Percentiles rank a stretch among this genome's conserved stretches.
These are phyloP conservation scores for Drosophila siamana DNA, from an alignment of 2,888 invertebrate species.

Conservation along the genomic window DNA sequence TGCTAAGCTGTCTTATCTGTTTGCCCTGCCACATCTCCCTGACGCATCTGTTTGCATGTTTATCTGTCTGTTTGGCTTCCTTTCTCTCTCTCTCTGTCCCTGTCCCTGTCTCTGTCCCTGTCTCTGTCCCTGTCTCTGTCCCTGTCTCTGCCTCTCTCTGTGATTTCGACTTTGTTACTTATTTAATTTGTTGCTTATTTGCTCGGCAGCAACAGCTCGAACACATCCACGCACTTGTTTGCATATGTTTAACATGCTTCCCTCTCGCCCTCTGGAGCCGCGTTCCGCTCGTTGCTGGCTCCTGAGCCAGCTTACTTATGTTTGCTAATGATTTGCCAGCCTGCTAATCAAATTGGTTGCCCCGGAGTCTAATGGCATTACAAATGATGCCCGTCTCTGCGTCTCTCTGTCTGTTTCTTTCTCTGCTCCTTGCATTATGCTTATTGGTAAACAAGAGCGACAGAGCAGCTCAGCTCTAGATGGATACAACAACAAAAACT, in stretches of 20 bases:
- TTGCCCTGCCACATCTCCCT: constrained; percentile 40
- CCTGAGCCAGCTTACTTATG: constrained; percentile 47
- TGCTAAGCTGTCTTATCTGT: constrained; percentile 78
- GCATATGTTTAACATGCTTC: constrained; percentile 76
- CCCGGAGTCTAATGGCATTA: constrained; percentile 65
- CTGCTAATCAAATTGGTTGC: constrained; percentile 73
- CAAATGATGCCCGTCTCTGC: constrained; percentile 33
- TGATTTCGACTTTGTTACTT: constrained; percentile 77
- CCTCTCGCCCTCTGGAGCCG: background rate
- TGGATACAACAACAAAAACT: background rate
- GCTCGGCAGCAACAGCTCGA: constrained; percentile 45
- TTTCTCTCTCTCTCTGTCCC: constrained; percentile 10
- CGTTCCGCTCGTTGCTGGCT: background rate
- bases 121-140: constrained; percentile 6
- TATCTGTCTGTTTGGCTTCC: constrained; percentile 46
- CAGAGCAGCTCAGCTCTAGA: no score
- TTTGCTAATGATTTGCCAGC: constrained; percentile 75
- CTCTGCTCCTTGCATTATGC: constrained; percentile 14
- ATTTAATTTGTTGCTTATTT: constrained; percentile 81
- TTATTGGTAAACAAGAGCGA: constrained; percentile 32
- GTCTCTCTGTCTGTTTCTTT: background rate
- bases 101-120: constrained; percentile 9
- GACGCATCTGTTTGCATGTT: constrained; percentile 59
- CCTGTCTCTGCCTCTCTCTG: constrained; percentile 7
- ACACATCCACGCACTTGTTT: constrained; percentile 71